Percentiles rank a stretch among this genome's conserved stretches.
Evolutionary conservation across 1,140 invertebrate species (phyloP).

Genomic region (Bradysia coprophila): DNA sequence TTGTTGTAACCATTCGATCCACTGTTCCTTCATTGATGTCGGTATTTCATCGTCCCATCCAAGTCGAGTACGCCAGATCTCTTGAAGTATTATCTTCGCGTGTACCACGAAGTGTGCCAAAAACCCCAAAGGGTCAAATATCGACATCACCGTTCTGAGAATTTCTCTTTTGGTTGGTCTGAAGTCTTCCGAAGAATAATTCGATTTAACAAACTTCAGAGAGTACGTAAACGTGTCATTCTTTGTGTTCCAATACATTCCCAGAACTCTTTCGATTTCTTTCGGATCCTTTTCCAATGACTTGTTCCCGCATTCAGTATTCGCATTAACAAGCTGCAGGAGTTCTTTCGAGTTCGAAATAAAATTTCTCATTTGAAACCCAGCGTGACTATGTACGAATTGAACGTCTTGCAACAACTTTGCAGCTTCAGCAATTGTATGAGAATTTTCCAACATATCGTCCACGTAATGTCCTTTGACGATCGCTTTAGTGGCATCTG

Average conservation of each 20-base stretch:
- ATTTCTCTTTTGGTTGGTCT: slow-evolving; percentile 4
- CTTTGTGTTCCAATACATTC: slow-evolving; percentile 4
- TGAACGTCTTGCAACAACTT: slow-evolving; percentile 4
- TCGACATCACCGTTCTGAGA: slow-evolving; percentile 8
- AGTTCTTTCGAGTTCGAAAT: slow-evolving; percentile 4
- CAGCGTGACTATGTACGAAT: not conserved
- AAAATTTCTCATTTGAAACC: slow-evolving; percentile 3
- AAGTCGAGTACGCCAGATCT: slow-evolving; percentile 7
- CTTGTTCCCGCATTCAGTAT: not conserved
- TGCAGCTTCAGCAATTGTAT: slow-evolving; percentile 8
- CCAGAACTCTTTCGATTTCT: slow-evolving; percentile 4
- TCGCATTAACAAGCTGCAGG: not conserved
- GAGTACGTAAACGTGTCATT: slow-evolving; percentile 5
- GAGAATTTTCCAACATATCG: slow-evolving; percentile 16
- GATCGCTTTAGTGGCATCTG: slow-evolving; percentile 11
- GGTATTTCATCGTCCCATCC: slow-evolving; percentile 8
- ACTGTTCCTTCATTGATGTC: slow-evolving; percentile 1
- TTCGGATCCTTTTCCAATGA: not conserved
- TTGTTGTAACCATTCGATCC: slow-evolving; percentile 2
- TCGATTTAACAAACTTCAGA: slow-evolving; percentile 2
- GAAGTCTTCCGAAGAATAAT: slow-evolving; percentile 6
- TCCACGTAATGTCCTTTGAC: slow-evolving; percentile 17
- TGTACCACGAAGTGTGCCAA: slow-evolving; percentile 6
- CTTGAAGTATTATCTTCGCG: slow-evolving; percentile 9
- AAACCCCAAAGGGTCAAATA: slow-evolving; percentile 11